Conservation (phyloP, 2,797 vertebrate genomes). For the Pitangus sulphuratus region DNA sequence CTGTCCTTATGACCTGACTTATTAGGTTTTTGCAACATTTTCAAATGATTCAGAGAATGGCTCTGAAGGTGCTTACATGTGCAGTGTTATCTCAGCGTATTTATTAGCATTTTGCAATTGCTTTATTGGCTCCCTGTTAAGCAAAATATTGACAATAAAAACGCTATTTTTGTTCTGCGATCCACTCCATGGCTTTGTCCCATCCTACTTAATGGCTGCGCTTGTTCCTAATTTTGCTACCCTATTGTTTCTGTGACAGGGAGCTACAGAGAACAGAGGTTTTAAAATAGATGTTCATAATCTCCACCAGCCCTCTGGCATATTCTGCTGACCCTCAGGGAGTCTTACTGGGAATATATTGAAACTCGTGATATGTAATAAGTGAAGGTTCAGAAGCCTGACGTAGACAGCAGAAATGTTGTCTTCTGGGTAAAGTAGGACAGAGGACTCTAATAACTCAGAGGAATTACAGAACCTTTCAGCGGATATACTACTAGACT, state of each 20-base stretch:
- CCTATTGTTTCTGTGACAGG: slow-evolving; percentile 70
- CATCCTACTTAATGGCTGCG: slow-evolving; percentile 41
- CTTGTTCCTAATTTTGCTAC: slow-evolving; percentile 61
- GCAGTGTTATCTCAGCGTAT: slow-evolving; percentile 26
- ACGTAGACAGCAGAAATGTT: slow-evolving; percentile 34
- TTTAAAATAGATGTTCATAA: slow-evolving; percentile 74
- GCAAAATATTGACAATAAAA: slow-evolving; percentile 77
- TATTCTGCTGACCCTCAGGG: slow-evolving; percentile 69
- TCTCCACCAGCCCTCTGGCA: slow-evolving; percentile 70
- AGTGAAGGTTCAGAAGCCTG: slow-evolving; percentile 64
- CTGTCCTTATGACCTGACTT: slow-evolving; percentile 19
- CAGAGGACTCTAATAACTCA: slow-evolving; percentile 60
- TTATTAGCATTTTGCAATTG: slow-evolving; percentile 60
- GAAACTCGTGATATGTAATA: slow-evolving; percentile 68
- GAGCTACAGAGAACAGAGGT: slow-evolving; percentile 40
- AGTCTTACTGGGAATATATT: slow-evolving; percentile 68
- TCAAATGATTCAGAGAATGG: not conserved
- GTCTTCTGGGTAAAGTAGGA: slow-evolving; percentile 48
- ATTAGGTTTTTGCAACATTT: not conserved
- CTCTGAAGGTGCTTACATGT: not conserved
- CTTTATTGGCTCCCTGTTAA: slow-evolving; percentile 74
- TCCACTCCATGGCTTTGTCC: slow-evolving; percentile 39
- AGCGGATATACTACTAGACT: slow-evolving; percentile 42
- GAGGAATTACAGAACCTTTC: slow-evolving; percentile 50
- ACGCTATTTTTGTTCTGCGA: slow-evolving; percentile 66